Evolutionary conservation across 1,140 invertebrate species (phyloP).

Genomic region (Gerris buenoi): DNA sequence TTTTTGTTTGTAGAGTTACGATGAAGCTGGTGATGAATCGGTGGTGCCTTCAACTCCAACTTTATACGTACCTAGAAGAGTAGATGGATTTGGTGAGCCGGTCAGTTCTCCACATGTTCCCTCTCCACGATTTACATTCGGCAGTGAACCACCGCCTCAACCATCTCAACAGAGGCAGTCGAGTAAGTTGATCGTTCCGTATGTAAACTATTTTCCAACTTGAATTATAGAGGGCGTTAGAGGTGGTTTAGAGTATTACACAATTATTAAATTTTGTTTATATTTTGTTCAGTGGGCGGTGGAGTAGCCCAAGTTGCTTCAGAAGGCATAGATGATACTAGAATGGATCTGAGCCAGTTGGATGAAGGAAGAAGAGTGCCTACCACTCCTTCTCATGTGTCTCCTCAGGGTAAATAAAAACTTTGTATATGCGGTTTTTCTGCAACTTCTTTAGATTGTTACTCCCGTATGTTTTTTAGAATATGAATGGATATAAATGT

Average conservation of each 20-base stretch:
- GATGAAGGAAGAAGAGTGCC: conserved; percentile 49
- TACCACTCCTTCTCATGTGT: conserved; percentile 54
- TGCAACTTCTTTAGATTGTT: not conserved
- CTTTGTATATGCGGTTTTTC: not conserved
- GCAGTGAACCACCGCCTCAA: conserved; percentile 25
- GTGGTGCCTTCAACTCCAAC: conserved; percentile 84
- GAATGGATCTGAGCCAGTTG: conserved; percentile 53
- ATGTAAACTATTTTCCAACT: no score
- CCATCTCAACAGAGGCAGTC: not conserved
- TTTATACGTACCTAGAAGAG: conserved; percentile 61
- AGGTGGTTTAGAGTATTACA: not conserved
- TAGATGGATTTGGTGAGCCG: conserved; percentile 80
- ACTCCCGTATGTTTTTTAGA: not conserved
- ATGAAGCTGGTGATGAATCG: conserved; percentile 68
- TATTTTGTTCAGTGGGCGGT: not conserved
- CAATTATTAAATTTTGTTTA: not conserved
- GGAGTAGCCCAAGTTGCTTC: conserved; percentile 34
- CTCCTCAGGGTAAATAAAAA: conserved; percentile 35
- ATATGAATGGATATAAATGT: not conserved
- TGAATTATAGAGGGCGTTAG: not conserved
- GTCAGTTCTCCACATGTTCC: conserved; percentile 74
- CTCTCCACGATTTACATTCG: conserved; percentile 56
- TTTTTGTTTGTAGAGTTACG: conserved; percentile 25
- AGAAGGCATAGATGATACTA: conserved; percentile 58
- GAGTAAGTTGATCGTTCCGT: no score